Percentiles rank a stretch among this genome's conserved stretches.
phyloP scores from a whole-genome alignment of 2,797 vertebrate species.

The Semaprochilodus insignis region DNA sequence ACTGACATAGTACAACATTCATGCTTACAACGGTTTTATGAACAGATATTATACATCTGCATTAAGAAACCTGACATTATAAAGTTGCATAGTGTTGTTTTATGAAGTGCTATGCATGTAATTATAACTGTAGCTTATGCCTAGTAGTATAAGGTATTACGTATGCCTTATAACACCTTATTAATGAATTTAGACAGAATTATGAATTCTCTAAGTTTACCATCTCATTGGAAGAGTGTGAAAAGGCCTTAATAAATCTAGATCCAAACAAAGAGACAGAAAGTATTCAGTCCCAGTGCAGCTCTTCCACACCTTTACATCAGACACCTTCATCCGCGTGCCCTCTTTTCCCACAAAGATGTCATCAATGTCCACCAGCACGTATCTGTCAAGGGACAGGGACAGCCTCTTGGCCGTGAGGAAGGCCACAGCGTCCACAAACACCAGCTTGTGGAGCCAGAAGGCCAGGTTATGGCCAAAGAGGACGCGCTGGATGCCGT shows the following conservation, averaged over 20 bases:
- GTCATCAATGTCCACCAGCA: slow-evolving; percentile 96
- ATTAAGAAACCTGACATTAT: no score
- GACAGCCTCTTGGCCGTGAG: slow-evolving; percentile 93
- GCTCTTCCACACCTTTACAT: slow-evolving; percentile 88
- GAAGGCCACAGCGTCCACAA: slow-evolving; percentile 94
- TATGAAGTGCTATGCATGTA: no score
- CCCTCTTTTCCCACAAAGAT: slow-evolving; percentile 99
- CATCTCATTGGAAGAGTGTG: not conserved
- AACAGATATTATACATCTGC: no score
- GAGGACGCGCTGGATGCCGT: slow-evolving; percentile 94
- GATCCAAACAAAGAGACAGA: not conserved
- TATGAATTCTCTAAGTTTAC: no score
- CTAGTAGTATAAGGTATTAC: no score
- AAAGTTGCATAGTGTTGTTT: no score
- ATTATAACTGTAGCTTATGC: no score
- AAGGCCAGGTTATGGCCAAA: slow-evolving; percentile 97
- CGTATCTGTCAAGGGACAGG: slow-evolving; percentile 91
- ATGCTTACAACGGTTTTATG: no score
- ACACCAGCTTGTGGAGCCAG: slow-evolving; percentile 97
- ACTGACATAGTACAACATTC: no score
- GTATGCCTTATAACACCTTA: no score
- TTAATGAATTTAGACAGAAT: no score
- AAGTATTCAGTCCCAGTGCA: not conserved
- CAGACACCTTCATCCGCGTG: slow-evolving; percentile 95
- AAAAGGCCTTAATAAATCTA: not conserved